These are phyloP conservation scores for Siphamia tubifer DNA, from an alignment of 2,113 vertebrate species.

Conservation along the genomic window DNA sequence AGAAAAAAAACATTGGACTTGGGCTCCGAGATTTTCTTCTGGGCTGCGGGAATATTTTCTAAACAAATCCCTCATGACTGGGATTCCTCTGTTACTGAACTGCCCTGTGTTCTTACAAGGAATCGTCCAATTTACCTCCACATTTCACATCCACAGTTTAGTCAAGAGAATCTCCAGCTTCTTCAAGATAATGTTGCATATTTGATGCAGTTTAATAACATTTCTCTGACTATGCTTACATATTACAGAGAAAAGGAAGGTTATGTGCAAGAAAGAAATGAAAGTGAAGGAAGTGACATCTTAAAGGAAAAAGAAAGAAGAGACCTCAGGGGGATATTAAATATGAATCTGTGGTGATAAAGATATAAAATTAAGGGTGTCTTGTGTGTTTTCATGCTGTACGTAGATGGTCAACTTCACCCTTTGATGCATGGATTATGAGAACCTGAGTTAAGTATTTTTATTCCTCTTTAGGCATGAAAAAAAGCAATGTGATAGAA, in stretches of 20 bases:
- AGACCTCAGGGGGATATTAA: constrained; percentile 18
- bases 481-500: too few relatives aligned
- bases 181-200: too few relatives aligned
- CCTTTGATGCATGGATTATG: too few relatives aligned
- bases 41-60: constrained; percentile 65
- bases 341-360: neutral
- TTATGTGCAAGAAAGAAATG: constrained; percentile 1
- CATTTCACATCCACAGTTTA: constrained; percentile 15
- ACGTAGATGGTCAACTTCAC: constrained; percentile 1
- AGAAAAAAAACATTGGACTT: constrained; percentile 62
- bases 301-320: constrained; percentile 22
- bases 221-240: neutral
- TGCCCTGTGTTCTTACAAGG: constrained; percentile 33
- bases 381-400: constrained; percentile 24
- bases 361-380: neutral
- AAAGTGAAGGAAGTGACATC: constrained; percentile 13
- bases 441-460: too few relatives aligned
- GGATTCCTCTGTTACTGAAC: constrained; percentile 50
- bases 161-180: too few relatives aligned
- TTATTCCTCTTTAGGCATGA: too few relatives aligned
- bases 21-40: constrained; percentile 57
- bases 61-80: constrained; percentile 67
- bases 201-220: neutral
- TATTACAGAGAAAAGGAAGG: neutral
- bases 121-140: constrained; percentile 21